These are phyloP conservation scores for Carcina quercana DNA, from an alignment of 2,888 invertebrate species.

Conservation along the genomic window DNA sequence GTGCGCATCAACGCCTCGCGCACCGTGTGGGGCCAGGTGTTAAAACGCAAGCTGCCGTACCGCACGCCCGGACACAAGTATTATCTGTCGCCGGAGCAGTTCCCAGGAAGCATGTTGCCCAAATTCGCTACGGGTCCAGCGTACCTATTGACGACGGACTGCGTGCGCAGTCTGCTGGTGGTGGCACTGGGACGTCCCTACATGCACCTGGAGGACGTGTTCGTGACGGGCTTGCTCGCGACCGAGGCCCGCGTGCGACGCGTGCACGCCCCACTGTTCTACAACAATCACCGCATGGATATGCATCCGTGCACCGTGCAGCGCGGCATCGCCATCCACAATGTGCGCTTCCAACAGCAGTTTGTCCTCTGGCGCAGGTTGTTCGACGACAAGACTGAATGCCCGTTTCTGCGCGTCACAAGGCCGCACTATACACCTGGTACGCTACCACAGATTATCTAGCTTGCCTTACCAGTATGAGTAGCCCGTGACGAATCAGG, in stretches of 20 bases:
- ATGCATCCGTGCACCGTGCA: constrained; percentile 88
- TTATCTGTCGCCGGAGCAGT: constrained; percentile 87
- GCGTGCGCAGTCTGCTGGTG: constrained; percentile 80
- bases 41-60: too few species aligned
- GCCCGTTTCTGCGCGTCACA: too few species aligned
- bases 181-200: constrained; percentile 79
- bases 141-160: constrained; percentile 86
- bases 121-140: constrained; percentile 96
- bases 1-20: constrained; percentile 77
- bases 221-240: constrained; percentile 92
- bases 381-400: too few species aligned
- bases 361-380: too few species aligned
- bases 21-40: constrained; percentile 85
- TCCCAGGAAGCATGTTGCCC: constrained; percentile 83
- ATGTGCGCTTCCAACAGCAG: too few species aligned
- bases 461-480: too few species aligned
- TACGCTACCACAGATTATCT: too few species aligned
- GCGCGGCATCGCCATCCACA: constrained; percentile 88
- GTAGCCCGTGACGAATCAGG: too few species aligned
- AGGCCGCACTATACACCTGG: too few species aligned
- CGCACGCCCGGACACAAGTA: constrained; percentile 79
- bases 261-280: constrained; percentile 83
- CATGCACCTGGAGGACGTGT: constrained; percentile 93
- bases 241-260: constrained; percentile 80
- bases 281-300: constrained; percentile 84